A percentile compares a stretch with the other conserved stretches of the same genome.
Evolutionary conservation across 1,140 invertebrate species (phyloP).

Genomic region (Drosophila kohkoa): DNA sequence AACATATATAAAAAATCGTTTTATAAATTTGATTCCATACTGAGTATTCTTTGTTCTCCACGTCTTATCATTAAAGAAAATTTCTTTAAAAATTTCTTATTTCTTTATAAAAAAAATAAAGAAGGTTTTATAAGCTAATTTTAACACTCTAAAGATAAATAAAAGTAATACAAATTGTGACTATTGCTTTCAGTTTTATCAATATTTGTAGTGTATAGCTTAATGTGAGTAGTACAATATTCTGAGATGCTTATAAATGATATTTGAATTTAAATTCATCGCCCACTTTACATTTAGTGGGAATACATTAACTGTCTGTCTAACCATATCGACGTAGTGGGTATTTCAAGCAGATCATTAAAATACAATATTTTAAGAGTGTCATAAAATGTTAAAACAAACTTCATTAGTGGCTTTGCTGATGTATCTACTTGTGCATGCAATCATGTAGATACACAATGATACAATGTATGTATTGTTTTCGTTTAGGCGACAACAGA

Average conservation of each 20-base stretch:
- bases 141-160: too few relatives aligned
- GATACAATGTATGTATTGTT: conserved; percentile 24
- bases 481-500: conserved; percentile 48
- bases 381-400: conserved; percentile 80
- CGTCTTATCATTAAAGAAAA: too few relatives aligned
- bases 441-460: background rate
- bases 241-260: conserved; percentile 52
- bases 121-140: too few relatives aligned
- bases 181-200: background rate
- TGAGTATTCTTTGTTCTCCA: too few relatives aligned
- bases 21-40: too few relatives aligned
- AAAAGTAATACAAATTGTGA: too few relatives aligned
- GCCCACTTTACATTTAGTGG: conserved; percentile 65
- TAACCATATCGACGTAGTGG: conserved; percentile 30
- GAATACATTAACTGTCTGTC: conserved; percentile 42
- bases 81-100: too few relatives aligned
- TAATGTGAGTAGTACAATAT: conserved; percentile 21
- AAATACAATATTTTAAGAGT: conserved; percentile 78
- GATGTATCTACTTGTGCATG: conserved; percentile 39
- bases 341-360: conserved; percentile 63
- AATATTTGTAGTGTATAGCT: conserved; percentile 19
- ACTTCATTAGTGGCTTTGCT: conserved; percentile 72
- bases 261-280: conserved; percentile 57
- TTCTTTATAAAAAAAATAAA: too few relatives aligned
- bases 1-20: background rate